Conservation (phyloP, 2,113 vertebrate species). For the Aegypius monachus region DNA sequence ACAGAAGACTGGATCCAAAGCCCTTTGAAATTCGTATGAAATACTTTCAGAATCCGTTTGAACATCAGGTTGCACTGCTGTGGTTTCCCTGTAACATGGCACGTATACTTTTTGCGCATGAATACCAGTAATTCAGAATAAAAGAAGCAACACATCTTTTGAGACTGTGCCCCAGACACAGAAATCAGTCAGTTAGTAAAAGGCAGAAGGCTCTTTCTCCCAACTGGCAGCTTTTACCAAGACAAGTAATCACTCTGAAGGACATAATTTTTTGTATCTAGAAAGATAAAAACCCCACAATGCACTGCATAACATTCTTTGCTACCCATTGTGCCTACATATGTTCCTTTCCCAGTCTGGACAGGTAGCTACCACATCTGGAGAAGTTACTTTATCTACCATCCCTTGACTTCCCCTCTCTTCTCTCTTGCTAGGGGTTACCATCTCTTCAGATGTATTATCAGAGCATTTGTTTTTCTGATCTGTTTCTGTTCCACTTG, state of each 20-base stretch:
- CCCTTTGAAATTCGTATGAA: slow-evolving; percentile 10
- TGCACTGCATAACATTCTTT: neutral
- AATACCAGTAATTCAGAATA: neutral
- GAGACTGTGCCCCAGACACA: neutral
- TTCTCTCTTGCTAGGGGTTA: neutral
- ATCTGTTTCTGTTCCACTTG: neutral
- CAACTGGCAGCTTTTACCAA: neutral
- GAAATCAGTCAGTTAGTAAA: neutral
- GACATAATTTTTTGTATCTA: neutral
- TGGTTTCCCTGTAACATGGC: neutral
- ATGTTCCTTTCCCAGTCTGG: neutral
- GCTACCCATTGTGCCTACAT: neutral
- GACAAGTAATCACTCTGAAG: neutral
- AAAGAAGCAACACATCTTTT: neutral
- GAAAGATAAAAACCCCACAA: neutral
- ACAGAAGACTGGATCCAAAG: neutral
- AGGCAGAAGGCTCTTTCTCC: neutral
- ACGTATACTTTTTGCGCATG: neutral
- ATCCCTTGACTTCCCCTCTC: neutral
- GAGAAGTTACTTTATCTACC: neutral
- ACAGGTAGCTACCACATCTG: neutral
- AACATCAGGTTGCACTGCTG: neutral
- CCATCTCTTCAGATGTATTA: neutral
- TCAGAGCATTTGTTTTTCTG: neutral
- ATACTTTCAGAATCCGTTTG: neutral